A percentile compares a stretch with the other conserved stretches of the same genome.
phyloP scores from a whole-genome alignment of 2,113 vertebrate species.

The Amphiprion percula region DNA sequence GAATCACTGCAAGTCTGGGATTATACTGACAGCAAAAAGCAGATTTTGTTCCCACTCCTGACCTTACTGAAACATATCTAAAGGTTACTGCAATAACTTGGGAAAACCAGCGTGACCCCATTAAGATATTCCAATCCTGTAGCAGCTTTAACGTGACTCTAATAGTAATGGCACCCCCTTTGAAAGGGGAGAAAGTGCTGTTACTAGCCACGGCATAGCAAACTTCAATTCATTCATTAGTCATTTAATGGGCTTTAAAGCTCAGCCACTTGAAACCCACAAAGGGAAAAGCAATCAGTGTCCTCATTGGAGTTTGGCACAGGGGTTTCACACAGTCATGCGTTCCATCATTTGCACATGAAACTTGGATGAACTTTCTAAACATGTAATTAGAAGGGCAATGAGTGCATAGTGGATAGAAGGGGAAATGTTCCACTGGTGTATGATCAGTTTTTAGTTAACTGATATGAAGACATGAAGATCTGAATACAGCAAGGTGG shows the following conservation, averaged over 20 bases:
- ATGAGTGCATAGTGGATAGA: background rate
- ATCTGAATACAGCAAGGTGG: too few species aligned
- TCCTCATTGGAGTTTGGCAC: constrained; percentile 24
- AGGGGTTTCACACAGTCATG: constrained; percentile 19
- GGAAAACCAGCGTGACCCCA: constrained; percentile 4
- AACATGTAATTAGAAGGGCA: constrained; percentile 4
- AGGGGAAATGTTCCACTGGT: background rate
- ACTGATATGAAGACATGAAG: background rate
- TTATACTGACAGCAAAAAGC: too few species aligned
- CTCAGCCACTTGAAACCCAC: constrained; percentile 35
- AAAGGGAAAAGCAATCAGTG: constrained; percentile 53
- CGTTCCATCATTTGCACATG: constrained; percentile 12
- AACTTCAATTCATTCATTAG: constrained; percentile 52
- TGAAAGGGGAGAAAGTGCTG: constrained; percentile 28
- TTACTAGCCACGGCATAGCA: constrained; percentile 36
- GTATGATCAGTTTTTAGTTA: background rate
- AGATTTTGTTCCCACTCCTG: too few species aligned
- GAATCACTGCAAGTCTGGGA: background rate
- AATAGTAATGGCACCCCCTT: constrained; percentile 30
- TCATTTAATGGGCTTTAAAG: constrained; percentile 40
- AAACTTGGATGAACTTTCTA: constrained; percentile 38
- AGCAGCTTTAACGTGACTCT: constrained; percentile 27
- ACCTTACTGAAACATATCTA: too few species aligned
- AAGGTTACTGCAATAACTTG: background rate
- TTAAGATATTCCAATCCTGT: constrained; percentile 7